phyloP scores from a whole-genome alignment of 2,797 vertebrate genomes.

The Cryptoblepharus egeriae region DNA sequence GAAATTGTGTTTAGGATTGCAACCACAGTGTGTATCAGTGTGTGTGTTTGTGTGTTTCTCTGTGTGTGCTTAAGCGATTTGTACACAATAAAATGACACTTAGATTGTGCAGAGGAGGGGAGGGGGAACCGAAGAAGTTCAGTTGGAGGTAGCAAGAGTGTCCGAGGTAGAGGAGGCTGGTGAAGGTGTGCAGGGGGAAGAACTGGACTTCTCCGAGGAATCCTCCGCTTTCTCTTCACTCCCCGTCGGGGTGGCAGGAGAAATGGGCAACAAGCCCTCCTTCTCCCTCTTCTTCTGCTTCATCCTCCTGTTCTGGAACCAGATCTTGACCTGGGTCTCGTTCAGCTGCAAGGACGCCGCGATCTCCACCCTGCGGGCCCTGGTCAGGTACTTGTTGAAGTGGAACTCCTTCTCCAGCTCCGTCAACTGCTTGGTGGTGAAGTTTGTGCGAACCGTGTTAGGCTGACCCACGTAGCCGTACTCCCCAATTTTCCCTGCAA shows the following conservation, averaged over 20 bases:
- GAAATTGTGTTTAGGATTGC: too few relatives aligned
- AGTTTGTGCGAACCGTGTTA: constrained; percentile 95
- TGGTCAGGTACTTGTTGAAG: constrained; percentile 98
- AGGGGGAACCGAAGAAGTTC: constrained; percentile 34
- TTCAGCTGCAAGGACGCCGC: constrained; percentile 95
- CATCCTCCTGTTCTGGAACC: constrained; percentile 99
- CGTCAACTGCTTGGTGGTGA: constrained; percentile 97
- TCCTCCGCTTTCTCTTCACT: constrained; percentile 89
- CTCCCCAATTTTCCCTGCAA: constrained; percentile 90
- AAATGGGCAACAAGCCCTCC: constrained; percentile 87
- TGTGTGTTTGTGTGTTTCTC: too few relatives aligned
- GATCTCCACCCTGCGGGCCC: constrained; percentile 94
- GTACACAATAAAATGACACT: constrained; percentile 44
- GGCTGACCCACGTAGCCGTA: constrained; percentile 93
- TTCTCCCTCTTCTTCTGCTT: constrained; percentile 99
- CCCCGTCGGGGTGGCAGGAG: constrained; percentile 79
- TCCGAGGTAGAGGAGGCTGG: constrained; percentile 88
- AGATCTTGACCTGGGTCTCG: constrained; percentile 99
- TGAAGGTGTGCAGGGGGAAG: constrained; percentile 89
- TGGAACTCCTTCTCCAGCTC: constrained; percentile 99
- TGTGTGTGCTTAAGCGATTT: neutral
- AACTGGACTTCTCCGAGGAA: constrained; percentile 90
- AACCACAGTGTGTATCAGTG: too few relatives aligned
- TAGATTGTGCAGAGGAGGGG: constrained; percentile 44
- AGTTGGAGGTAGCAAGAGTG: constrained; percentile 77